A percentile compares a stretch with the other conserved stretches of the same genome.
Evolutionary conservation across 2,888 invertebrate species (phyloP).

Genomic region (Cosmorhoe ocellata): DNA sequence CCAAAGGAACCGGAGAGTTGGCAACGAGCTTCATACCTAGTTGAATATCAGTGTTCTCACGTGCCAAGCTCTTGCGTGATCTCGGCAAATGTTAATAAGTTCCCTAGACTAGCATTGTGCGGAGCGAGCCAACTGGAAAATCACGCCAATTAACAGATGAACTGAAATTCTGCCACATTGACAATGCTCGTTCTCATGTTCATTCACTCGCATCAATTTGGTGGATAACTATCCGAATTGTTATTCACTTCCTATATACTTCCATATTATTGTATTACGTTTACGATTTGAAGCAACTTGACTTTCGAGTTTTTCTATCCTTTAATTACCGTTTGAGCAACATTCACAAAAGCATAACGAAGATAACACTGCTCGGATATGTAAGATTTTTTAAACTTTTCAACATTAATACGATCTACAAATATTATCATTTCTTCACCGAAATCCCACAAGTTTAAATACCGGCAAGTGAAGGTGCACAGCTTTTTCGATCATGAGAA

Average conservation of each 20-base stretch:
- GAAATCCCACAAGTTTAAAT: constrained; percentile 14
- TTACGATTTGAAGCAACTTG: too few species aligned
- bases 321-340: too few species aligned
- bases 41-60: constrained; percentile 34
- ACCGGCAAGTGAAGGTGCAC: constrained; percentile 30
- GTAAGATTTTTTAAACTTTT: too few species aligned
- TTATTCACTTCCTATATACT: constrained; percentile 28
- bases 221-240: constrained; percentile 30
- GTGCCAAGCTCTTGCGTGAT: constrained; percentile 35
- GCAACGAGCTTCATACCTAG: constrained; percentile 19
- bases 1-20: constrained; percentile 6
- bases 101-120: constrained; percentile 57
- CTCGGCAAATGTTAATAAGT: constrained; percentile 59
- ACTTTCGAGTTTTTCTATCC: too few species aligned
- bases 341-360: too few species aligned
- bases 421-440: background rate
- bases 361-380: too few species aligned
- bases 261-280: too few species aligned
- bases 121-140: constrained; percentile 54
- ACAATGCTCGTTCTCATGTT: constrained; percentile 37
- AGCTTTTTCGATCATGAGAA: constrained; percentile 55
- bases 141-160: constrained; percentile 60
- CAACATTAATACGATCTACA: background rate
- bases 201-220: constrained; percentile 36
- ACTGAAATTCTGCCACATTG: constrained; percentile 42